phyloP scores from a whole-genome alignment of 2,797 vertebrate genomes.

The Scyliorhinus canicula region DNA sequence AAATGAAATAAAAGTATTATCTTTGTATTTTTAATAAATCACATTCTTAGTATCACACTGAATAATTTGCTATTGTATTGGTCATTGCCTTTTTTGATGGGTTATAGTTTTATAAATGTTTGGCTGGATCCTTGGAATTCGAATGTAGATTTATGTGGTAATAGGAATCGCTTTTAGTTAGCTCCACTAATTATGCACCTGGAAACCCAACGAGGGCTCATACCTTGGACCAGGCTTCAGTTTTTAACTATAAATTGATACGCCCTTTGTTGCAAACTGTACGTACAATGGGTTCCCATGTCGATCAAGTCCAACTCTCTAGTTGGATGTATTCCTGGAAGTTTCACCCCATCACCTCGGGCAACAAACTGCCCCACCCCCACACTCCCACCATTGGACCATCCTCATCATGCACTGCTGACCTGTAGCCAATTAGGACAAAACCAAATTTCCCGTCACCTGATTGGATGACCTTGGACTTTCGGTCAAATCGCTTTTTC shows the following conservation, averaged over 20 bases:
- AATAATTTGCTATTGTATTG: neutral
- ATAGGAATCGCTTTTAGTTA: neutral
- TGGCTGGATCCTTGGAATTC: neutral
- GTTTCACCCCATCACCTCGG: too few relatives aligned
- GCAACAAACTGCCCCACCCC: too few relatives aligned
- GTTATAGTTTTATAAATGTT: neutral
- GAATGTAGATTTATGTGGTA: neutral
- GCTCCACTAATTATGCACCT: neutral
- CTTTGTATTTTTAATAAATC: neutral
- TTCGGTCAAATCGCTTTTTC: too few relatives aligned
- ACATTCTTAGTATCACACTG: neutral
- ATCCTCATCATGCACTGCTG: too few relatives aligned
- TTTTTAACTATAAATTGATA: neutral
- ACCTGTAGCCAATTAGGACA: too few relatives aligned
- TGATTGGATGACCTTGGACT: too few relatives aligned
- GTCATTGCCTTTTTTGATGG: neutral
- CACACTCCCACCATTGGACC: too few relatives aligned
- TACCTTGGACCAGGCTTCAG: neutral
- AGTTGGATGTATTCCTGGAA: too few relatives aligned
- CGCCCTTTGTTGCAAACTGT: neutral
- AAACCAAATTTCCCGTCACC: too few relatives aligned
- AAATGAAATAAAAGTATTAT: neutral
- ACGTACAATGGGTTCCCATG: neutral
- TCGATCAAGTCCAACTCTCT: neutral
- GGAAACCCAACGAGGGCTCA: neutral